These are phyloP conservation scores for Aleiodes sp. DNA, from an alignment of 1,140 invertebrate genomes.

Conservation along the genomic window DNA sequence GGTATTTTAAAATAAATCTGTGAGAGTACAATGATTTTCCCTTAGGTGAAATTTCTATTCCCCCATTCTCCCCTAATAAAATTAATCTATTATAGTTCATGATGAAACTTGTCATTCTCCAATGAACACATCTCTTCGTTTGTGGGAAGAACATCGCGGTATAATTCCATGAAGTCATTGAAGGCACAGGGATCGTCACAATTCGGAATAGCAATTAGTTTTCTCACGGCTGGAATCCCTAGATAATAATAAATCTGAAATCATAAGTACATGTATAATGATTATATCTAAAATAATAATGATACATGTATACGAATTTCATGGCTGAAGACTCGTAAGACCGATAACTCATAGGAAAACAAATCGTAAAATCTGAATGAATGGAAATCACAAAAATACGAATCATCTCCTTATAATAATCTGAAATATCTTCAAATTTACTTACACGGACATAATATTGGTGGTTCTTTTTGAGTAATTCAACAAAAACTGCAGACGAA, in stretches of 20 bases:
- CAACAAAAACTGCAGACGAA: constrained; percentile 62
- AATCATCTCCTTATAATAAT: constrained; percentile 14
- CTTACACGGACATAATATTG: constrained; percentile 67
- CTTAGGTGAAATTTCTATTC: no score
- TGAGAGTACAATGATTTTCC: no score
- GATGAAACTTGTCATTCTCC: no score
- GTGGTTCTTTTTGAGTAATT: constrained; percentile 41
- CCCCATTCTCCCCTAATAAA: no score
- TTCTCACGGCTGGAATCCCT: constrained; percentile 30
- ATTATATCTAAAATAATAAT: background rate
- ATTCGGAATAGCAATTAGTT: background rate
- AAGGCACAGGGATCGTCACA: background rate
- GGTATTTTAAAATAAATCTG: no score
- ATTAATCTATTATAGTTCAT: no score
- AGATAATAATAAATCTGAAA: constrained; percentile 38
- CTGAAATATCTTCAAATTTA: constrained; percentile 8
- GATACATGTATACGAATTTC: no score
- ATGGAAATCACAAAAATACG: no score
- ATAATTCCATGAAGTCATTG: background rate
- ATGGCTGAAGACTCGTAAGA: no score
- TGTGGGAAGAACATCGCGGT: background rate
- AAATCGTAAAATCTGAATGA: no score
- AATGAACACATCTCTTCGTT: background rate
- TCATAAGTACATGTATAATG: constrained; percentile 20
- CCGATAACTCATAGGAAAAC: no score